Conservation (phyloP, 2,888 invertebrate species). For the Diplolepis rosae region DNA sequence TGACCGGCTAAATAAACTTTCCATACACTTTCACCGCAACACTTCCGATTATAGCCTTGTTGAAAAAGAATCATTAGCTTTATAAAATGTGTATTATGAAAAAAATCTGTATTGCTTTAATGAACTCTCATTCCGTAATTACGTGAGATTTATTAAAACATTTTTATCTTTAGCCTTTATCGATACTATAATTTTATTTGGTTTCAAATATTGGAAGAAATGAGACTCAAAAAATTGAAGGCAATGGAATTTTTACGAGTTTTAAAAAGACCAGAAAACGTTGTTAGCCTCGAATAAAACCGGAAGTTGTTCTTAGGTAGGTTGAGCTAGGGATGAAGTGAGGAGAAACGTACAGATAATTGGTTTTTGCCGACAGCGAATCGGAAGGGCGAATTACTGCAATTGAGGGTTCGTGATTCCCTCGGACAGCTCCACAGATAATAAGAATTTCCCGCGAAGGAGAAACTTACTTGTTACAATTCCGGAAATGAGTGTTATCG, state of each 20-base stretch:
- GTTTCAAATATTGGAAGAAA: neutral
- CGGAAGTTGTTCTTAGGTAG: conserved; percentile 39
- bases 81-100: neutral
- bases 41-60: neutral
- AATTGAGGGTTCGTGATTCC: conserved; percentile 32
- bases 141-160: neutral
- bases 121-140: neutral
- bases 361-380: conserved; percentile 32
- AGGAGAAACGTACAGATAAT: conserved; percentile 20
- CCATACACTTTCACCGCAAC: neutral
- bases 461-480: conserved; percentile 22
- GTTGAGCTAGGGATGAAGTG: conserved; percentile 32
- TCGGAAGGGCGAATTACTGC: conserved; percentile 35
- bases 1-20: neutral
- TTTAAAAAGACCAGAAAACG: conserved; percentile 3
- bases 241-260: conserved; percentile 11
- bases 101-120: neutral
- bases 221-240: neutral
- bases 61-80: neutral
- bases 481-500: conserved; percentile 43
- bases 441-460: conserved; percentile 29
- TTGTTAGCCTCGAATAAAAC: conserved; percentile 36
- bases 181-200: neutral
- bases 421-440: conserved; percentile 29
- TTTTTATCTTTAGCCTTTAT: neutral